These are phyloP conservation scores for Talpa occidentalis DNA, from an alignment of 2,113 vertebrate genomes.

Conservation along the genomic window DNA sequence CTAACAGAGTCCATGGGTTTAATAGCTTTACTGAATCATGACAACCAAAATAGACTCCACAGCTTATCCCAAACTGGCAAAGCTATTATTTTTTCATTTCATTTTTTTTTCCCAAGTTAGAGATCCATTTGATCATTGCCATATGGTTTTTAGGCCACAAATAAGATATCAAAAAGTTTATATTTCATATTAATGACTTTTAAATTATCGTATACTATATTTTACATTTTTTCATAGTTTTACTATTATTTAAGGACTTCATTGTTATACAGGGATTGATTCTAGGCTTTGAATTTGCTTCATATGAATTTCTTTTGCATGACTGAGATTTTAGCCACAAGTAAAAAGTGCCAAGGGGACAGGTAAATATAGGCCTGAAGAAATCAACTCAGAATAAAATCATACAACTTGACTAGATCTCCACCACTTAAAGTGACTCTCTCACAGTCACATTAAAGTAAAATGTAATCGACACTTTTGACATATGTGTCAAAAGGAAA, in stretches of 20 bases:
- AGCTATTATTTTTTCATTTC: constrained; percentile 3
- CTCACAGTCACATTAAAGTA: not conserved
- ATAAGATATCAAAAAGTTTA: not conserved
- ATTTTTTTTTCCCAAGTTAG: not conserved
- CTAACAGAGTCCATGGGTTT: constrained; percentile 72
- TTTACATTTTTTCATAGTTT: not conserved
- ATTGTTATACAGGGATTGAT: not conserved
- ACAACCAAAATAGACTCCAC: constrained; percentile 72
- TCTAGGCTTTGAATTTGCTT: constrained; percentile 18
- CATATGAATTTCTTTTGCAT: not conserved
- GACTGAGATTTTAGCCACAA: not conserved
- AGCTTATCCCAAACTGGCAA: constrained; percentile 26
- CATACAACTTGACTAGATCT: not conserved
- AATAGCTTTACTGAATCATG: constrained; percentile 69
- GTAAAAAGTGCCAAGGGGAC: not conserved
- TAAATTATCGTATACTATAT: not conserved
- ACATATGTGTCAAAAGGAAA: not conserved
- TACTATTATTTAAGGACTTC: not conserved
- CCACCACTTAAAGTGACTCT: not conserved
- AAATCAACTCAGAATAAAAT: not conserved
- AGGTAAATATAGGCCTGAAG: not conserved
- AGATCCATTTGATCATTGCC: not conserved
- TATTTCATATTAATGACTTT: not conserved
- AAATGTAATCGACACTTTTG: not conserved
- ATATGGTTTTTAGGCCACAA: not conserved